Percentiles rank a stretch among this genome's conserved stretches.
Conservation (phyloP, 2,113 vertebrate species). For the Bambusicola thoracicus region DNA sequence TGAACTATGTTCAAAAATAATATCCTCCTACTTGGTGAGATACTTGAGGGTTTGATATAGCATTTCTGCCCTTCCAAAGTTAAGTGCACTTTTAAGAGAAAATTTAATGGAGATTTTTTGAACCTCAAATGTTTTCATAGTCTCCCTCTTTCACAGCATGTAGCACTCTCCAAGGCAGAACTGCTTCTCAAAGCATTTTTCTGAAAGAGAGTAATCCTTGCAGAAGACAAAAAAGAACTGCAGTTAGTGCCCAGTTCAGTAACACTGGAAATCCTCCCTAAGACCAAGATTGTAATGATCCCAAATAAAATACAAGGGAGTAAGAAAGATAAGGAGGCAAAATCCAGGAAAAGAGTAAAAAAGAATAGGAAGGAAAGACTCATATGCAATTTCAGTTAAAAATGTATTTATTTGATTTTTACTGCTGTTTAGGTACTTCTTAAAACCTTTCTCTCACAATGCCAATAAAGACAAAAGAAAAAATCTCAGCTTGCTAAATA, state of each 20-base stretch:
- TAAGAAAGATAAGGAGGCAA: not conserved
- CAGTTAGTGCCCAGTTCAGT: not conserved
- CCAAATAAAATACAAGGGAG: not conserved
- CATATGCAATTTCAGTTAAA: not conserved
- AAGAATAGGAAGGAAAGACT: not conserved
- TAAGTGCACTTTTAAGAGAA: not conserved
- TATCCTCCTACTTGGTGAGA: rapidly evolving
- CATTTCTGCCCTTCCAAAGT: not conserved
- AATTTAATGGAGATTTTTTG: not conserved
- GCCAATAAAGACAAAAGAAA: slow-evolving; percentile 80
- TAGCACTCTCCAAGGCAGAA: not conserved
- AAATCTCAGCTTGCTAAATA: slow-evolving; percentile 78
- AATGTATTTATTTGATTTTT: not conserved
- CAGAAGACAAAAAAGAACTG: not conserved
- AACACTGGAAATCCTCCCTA: not conserved
- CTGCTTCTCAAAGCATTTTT: not conserved
- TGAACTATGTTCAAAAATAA: not conserved
- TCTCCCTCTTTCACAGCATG: not conserved
- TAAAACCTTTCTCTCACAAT: slow-evolving; percentile 82
- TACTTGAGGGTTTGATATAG: not conserved
- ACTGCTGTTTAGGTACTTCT: slow-evolving; percentile 73
- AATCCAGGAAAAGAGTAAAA: not conserved
- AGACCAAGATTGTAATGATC: not conserved
- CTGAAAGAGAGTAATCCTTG: not conserved
- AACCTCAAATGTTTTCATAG: not conserved